Evolutionary conservation across 2,888 invertebrate genomes (phyloP), one percentile per base, ranked within the genome.

Genomic region (Sisyra nigra): DNA sequence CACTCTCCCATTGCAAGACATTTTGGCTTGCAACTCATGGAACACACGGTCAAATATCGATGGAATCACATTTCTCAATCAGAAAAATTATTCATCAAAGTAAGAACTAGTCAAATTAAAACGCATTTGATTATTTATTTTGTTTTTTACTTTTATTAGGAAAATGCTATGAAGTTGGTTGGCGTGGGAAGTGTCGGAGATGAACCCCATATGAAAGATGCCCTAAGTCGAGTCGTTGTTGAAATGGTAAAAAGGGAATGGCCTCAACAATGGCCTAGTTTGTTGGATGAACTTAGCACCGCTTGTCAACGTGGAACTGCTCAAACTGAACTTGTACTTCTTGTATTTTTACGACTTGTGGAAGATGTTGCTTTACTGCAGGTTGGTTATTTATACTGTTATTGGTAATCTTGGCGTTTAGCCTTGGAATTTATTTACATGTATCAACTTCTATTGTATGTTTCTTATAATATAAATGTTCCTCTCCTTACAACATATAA

Each of bases 241-340:
- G 94, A 96, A 66, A 91, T 96, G 80, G 84, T 91, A 42, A 94
- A 94, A 57, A 71, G 94, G 8, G 94, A 94, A 59, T 96, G 94
- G 96, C 96, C 96, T 0, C 94, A 94, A 57, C 87, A 93, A 50
- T 96, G 94, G 94, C 85, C 89, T 0, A 77, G 84, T 0, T 61
- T 96, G 29, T 61, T 94, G 24, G 68, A 74, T 0, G 92, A 93
- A 59, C 68, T 94, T 2, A 83, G 85, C 46, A 77, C 80, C 52
- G 80, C 88, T 1, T 87, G 88, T 57, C 69, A 76, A 9, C 71
- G 76, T 51, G 92, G 93, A 9, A 87, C 88, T 55, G 74, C 78
- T 40, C 92, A 91, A 58, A 89, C 89, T 9, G 91, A 93, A 61
- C 71, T 94, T 43, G 92, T 94, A 3, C 65, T 94, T 42, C 72